Evolutionary conservation across 2,888 invertebrate species (phyloP).

Genomic region (Nomada hirtipes): DNA sequence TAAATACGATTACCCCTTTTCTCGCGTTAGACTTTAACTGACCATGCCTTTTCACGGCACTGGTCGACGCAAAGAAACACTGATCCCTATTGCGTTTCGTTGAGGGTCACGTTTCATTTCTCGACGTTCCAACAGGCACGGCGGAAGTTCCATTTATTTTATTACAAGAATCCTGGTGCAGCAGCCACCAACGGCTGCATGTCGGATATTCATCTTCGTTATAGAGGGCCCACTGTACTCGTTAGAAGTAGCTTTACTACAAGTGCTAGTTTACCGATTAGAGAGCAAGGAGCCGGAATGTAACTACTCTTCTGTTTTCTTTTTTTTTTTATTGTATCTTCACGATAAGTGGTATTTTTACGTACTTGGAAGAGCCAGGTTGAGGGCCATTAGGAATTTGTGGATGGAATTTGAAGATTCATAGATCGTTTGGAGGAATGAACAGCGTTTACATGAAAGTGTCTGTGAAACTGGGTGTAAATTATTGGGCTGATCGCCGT

Average conservation of each 20-base stretch:
- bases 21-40: neutral
- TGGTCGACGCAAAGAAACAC: constrained; percentile 19
- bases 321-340: neutral
- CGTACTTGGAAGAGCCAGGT: constrained; percentile 23
- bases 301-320: constrained; percentile 32
- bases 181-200: neutral
- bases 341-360: constrained; percentile 47
- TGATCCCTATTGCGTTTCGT: constrained; percentile 18
- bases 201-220: constrained; percentile 39
- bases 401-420: constrained; percentile 27
- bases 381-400: constrained; percentile 27
- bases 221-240: constrained; percentile 50
- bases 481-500: neutral
- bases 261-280: constrained; percentile 54
- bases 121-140: constrained; percentile 9
- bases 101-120: constrained; percentile 44
- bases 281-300: constrained; percentile 7
- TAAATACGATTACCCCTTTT: neutral
- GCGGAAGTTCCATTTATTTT: constrained; percentile 50
- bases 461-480: neutral
- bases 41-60: neutral
- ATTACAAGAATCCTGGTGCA: constrained; percentile 28
- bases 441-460: constrained; percentile 6
- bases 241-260: constrained; percentile 30
- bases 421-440: constrained; percentile 15